phyloP scores from a whole-genome alignment of 2,797 vertebrate species.

The Brotula barbata region DNA sequence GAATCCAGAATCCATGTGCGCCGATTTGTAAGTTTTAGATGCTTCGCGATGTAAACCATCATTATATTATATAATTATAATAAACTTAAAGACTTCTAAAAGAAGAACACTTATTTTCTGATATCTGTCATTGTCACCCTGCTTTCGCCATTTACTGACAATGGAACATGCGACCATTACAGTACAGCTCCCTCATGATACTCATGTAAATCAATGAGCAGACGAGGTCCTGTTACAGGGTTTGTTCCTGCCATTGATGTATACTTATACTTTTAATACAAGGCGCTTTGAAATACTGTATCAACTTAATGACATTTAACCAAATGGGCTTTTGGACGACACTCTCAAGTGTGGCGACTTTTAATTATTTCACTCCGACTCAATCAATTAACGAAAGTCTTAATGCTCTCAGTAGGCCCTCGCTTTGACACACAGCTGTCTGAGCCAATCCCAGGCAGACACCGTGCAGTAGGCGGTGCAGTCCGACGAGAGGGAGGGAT shows the following conservation, averaged over 20 bases:
- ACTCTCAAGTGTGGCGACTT: neutral
- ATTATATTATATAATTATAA: too few species aligned
- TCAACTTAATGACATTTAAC: neutral
- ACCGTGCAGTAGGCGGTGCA: constrained; percentile 37
- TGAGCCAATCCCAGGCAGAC: constrained; percentile 54
- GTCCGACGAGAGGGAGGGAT: neutral
- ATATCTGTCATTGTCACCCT: too few species aligned
- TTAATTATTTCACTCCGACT: too few species aligned
- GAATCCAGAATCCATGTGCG: too few species aligned
- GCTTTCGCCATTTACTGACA: too few species aligned
- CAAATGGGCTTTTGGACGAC: too few species aligned
- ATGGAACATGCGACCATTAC: too few species aligned
- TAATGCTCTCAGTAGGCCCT: neutral
- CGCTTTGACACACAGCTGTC: neutral
- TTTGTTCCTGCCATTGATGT: neutral
- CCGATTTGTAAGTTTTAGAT: too few species aligned
- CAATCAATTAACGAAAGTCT: constrained; percentile 21
- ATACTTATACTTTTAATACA: neutral
- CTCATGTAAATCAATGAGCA: neutral
- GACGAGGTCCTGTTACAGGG: neutral
- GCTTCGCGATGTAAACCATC: too few species aligned
- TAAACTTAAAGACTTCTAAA: too few species aligned
- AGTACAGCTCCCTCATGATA: too few species aligned
- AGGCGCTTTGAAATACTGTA: neutral
- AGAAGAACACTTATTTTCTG: too few species aligned